Base-by-base conservation (phyloP, 2,113 vertebrate genomes). In the Calidris pugnax region DNA sequence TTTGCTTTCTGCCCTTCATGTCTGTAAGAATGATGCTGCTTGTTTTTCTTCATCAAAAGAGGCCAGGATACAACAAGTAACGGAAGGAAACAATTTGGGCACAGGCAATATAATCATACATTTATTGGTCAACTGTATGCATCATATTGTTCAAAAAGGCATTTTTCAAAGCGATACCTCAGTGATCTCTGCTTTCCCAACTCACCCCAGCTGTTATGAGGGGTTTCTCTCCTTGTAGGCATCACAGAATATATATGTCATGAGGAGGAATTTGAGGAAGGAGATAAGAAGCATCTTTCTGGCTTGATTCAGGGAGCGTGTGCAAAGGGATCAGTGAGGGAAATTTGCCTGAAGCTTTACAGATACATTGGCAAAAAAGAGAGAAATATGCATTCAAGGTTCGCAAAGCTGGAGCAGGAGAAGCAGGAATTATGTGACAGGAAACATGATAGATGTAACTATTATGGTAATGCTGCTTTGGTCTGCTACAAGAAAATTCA, bases 391-490 rank as follows among this genome's bases (percentile, higher is more conserved):
- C 55, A 83, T 87, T 94, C 30, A 71, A 62, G 67, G 50, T 4
- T 67, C 62, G 74, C 45, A 92, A 87, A 93, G 66, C 73, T 62
- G 41, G 62, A 92, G 89, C 6, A 7, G 21, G 62, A 68, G 41
- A 96, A 41, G 15, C 69, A 85, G 57, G 83, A 90, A 74, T 89
- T 84, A 91, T 87, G 71, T 96, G 94, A 87, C 67, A 76, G 74
- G 83, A 93, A 51, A 91, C 14, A n/a, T 73, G 92, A 97, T 93
- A 84, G 66, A 90, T 93, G 35, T 80, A 91, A 63, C 77, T 89
- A 93, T 91, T 96, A 91, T 86, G 92, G 66, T 91, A 91, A 97
- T 96, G 53, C 62, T 88, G 55, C 93, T 94, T 83, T 91, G 85
- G 89, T 97, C 85, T 93, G 37, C 75, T 85, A 79, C 64, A 87